Evolutionary conservation across 1,140 invertebrate species (phyloP), one percentile per base, ranked within the genome.

Genomic region (Drosophila neocordata): DNA sequence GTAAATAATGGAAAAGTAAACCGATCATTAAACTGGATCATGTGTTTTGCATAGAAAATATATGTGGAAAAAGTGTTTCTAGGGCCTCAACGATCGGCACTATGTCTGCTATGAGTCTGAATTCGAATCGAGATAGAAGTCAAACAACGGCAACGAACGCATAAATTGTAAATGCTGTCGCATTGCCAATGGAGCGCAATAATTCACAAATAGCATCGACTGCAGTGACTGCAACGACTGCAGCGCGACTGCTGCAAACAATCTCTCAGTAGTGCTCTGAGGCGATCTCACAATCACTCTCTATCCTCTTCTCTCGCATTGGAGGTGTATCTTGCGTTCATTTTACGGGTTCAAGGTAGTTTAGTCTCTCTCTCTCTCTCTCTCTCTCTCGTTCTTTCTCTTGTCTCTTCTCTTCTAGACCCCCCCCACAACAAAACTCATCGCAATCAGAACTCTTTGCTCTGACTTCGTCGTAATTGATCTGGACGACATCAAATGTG

Each of bases 171-270:
- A 76, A 65, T 61, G 71, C 72, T 79, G 66, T 83, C 65, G 82
- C 75, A 68, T 66, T 72, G 75, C 75, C 75, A 79, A 77, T 87
- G 83, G 69, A 88, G 79, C 79, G 69, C 72, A 79, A 76, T 77
- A 88, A 79, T 77, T 77, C 79, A 77, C 78, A 79, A 76, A 87
- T 87, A 88, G 78, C 82, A 76, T 75, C 65, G 60, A 65, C 69
- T 52, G 60, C 64, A 38, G 37, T 15, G 35, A 15, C 37, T 38
- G 56, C 34, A 65, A 48, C 38, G 41, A 15, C 37, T 38, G 56
- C 34, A 65, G 53, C 52, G 51, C 52, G 71, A 77, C 41, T 79
- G 80, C 66, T 72, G 66, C 66, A 65, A 24, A 65, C 60, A 37
- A 52, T 56, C 37, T 27, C 41, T 15, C 44, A 58, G 55, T 20